These are phyloP conservation scores for Raja brachyura DNA, from an alignment of 2,113 vertebrate species.

Conservation along the genomic window DNA sequence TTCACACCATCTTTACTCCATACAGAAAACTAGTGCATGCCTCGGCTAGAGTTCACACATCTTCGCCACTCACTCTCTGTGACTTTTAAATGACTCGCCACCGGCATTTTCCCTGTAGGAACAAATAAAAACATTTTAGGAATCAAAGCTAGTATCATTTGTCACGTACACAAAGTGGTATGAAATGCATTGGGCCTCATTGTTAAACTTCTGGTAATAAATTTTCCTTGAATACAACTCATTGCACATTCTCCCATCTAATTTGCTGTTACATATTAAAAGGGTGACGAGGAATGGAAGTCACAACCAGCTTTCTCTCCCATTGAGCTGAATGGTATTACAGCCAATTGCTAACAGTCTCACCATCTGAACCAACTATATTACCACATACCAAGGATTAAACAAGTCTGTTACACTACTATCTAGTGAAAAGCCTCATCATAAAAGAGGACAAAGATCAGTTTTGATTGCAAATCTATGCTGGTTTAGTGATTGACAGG, in stretches of 20 bases:
- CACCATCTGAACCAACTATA: not conserved
- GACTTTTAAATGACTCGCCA: slow-evolving; percentile 22
- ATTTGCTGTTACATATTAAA: not conserved
- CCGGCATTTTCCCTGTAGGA: not conserved
- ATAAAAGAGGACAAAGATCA: not conserved
- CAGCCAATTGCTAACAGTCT: not conserved
- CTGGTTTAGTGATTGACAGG: not conserved
- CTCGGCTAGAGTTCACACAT: slow-evolving; percentile 1
- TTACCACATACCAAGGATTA: not conserved
- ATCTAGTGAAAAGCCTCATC: not conserved
- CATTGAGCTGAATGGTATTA: not conserved
- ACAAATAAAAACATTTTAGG: not conserved
- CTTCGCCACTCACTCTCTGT: slow-evolving; percentile 27
- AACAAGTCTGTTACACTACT: not conserved
- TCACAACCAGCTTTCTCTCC: not conserved
- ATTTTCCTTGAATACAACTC: not conserved
- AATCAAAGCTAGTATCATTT: not conserved
- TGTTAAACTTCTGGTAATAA: not conserved
- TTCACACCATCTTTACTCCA: slow-evolving; percentile 13
- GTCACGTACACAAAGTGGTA: not conserved
- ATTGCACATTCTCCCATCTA: not conserved
- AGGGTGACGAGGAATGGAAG: not conserved
- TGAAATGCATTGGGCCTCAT: not conserved
- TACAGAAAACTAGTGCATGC: not conserved
- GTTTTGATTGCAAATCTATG: not conserved